Evolutionary conservation across 2,797 vertebrate species (phyloP).

Genomic region (Sebastiscus tertius): DNA sequence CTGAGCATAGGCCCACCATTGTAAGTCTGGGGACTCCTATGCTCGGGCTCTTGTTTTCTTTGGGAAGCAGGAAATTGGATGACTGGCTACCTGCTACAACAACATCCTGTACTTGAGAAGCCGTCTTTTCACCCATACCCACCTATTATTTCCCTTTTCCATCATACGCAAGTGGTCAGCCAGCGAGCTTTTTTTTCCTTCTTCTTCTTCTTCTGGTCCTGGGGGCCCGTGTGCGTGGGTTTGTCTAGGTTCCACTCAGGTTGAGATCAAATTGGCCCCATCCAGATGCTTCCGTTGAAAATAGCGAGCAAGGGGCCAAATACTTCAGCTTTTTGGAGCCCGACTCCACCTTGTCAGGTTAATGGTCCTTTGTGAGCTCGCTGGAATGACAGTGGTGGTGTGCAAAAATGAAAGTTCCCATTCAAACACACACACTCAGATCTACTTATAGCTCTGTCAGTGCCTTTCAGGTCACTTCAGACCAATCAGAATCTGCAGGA

Average conservation of each 20-base stretch:
- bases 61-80: slow-evolving; percentile 91
- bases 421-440: slow-evolving; percentile 25
- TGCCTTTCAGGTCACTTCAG: slow-evolving; percentile 60
- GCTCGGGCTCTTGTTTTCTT: slow-evolving; percentile 86
- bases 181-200: slow-evolving; percentile 43
- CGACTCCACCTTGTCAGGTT: slow-evolving; percentile 75
- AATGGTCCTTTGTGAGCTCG: slow-evolving; percentile 71
- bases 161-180: slow-evolving; percentile 83
- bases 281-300: slow-evolving; percentile 87
- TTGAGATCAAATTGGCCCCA: slow-evolving; percentile 82
- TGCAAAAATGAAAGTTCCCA: slow-evolving; percentile 49
- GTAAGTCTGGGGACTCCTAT: slow-evolving; percentile 78
- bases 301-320: slow-evolving; percentile 72
- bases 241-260: slow-evolving; percentile 81
- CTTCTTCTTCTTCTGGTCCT: slow-evolving; percentile 56
- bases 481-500: slow-evolving; percentile 44
- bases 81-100: slow-evolving; percentile 91
- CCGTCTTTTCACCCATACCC: slow-evolving; percentile 86
- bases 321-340: slow-evolving; percentile 57
- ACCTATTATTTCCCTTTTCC: slow-evolving; percentile 89
- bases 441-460: slow-evolving; percentile 52
- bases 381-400: slow-evolving; percentile 63
- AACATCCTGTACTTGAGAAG: slow-evolving; percentile 91
- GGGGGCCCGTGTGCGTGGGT: slow-evolving; percentile 70
- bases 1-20: slow-evolving; percentile 84